Conservation (phyloP, 2,113 vertebrate genomes). For the Eublepharis macularius region DNA sequence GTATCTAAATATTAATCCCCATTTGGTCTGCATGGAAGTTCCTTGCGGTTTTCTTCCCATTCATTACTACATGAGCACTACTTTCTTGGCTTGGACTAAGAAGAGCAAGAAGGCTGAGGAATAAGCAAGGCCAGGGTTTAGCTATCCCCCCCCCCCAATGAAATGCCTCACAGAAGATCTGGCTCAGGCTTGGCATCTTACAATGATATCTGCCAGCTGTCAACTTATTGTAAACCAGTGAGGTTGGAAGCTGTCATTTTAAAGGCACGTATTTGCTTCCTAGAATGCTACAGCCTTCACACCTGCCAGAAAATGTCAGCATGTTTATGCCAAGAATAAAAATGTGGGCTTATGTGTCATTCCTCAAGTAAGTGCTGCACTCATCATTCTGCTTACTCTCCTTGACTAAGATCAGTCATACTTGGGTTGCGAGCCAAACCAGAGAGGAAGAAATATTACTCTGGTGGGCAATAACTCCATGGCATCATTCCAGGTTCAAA, state of each 20-base stretch:
- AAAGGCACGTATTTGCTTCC: constrained; percentile 19
- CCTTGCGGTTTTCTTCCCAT: constrained; percentile 50
- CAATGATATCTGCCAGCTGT: constrained; percentile 46
- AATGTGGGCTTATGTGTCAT: constrained; percentile 57
- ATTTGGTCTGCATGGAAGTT: constrained; percentile 17
- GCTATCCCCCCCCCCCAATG: neutral
- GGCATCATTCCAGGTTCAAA: too few relatives aligned
- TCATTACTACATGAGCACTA: constrained; percentile 47
- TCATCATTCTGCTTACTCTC: constrained; percentile 32
- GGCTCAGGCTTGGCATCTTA: constrained; percentile 43
- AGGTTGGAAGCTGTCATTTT: constrained; percentile 50
- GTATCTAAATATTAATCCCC: constrained; percentile 41
- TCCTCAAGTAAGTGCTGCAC: constrained; percentile 61
- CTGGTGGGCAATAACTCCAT: too few relatives aligned
- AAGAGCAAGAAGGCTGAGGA: constrained; percentile 44
- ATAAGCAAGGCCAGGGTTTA: constrained; percentile 35
- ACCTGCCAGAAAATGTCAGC: constrained; percentile 73
- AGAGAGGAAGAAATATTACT: neutral
- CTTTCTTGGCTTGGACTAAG: constrained; percentile 47
- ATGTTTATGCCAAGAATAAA: constrained; percentile 68
- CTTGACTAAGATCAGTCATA: constrained; percentile 58
- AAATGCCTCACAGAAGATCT: constrained; percentile 42
- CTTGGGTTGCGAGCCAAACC: constrained; percentile 57
- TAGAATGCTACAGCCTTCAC: constrained; percentile 56
- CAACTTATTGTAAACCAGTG: constrained; percentile 52